Conservation (phyloP, 1,140 invertebrate species). For the Drosophila gunungcola region DNA sequence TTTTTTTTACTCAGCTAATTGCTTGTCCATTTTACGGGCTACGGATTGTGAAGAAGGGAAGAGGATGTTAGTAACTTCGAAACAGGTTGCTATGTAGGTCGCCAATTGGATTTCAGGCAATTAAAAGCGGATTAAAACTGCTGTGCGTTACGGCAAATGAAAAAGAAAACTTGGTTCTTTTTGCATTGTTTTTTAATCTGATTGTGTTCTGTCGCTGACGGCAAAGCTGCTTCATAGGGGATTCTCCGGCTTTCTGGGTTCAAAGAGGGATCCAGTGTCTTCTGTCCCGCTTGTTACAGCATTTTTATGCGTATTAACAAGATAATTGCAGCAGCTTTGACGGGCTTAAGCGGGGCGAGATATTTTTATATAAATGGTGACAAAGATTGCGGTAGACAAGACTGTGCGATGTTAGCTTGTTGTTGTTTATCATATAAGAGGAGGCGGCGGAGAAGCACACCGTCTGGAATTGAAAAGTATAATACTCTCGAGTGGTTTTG, state of each 20-base stretch:
- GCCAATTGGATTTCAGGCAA: conserved; percentile 79
- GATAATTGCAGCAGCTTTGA: conserved; percentile 70
- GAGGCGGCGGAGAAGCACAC: neutral
- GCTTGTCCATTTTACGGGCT: conserved; percentile 37
- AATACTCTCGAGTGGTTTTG: conserved; percentile 3
- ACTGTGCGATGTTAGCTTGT: conserved; percentile 3
- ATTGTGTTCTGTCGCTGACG: conserved; percentile 52
- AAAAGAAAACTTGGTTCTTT: conserved; percentile 44
- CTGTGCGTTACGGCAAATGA: conserved; percentile 49
- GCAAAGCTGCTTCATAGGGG: conserved; percentile 3
- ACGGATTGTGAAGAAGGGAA: neutral
- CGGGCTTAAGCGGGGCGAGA: conserved; percentile 40
- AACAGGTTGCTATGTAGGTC: conserved; percentile 63
- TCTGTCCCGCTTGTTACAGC: conserved; percentile 59
- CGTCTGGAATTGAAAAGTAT: conserved; percentile 10
- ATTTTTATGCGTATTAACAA: conserved; percentile 71
- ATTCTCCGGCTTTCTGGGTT: neutral
- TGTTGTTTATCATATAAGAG: conserved; percentile 3
- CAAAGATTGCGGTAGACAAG: neutral
- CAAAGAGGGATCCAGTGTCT: conserved; percentile 8
- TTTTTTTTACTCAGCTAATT: conserved; percentile 27
- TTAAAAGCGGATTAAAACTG: conserved; percentile 75
- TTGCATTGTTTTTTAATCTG: conserved; percentile 65
- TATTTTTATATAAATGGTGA: conserved; percentile 3
- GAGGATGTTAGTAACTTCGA: conserved; percentile 11